phyloP scores from a whole-genome alignment of 37 sponge, comb jelly and placozoan species.

The Spongilla lacustris region DNA sequence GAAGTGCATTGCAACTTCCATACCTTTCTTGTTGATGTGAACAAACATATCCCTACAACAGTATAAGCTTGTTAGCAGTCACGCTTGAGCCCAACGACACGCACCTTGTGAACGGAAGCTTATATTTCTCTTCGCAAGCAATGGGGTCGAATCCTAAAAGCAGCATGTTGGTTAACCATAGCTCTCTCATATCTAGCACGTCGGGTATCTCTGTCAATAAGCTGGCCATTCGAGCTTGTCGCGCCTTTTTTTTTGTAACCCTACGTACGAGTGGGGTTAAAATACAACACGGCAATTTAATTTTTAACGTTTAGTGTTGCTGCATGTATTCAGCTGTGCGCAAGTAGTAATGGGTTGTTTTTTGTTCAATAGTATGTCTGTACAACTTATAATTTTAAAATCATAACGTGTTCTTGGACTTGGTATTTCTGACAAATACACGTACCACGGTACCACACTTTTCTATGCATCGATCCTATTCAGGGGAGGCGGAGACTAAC shows the following conservation, averaged over 20 bases:
- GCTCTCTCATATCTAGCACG: slow-evolving; percentile 40
- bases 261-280: neutral
- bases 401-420: too few relatives aligned
- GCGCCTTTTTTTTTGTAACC: neutral
- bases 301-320: too few relatives aligned
- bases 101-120: slow-evolving; percentile 54
- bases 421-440: too few relatives aligned
- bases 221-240: slow-evolving; percentile 14
- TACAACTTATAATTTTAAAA: too few relatives aligned
- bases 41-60: slow-evolving; percentile 86
- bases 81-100: neutral
- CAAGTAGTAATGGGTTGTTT: too few relatives aligned
- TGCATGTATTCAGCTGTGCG: too few relatives aligned
- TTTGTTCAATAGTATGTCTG: too few relatives aligned
- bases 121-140: slow-evolving; percentile 57
- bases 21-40: slow-evolving; percentile 80
- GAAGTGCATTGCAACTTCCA: slow-evolving; percentile 81
- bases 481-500: too few relatives aligned
- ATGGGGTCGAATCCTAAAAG: slow-evolving; percentile 76
- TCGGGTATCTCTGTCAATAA: slow-evolving; percentile 9
- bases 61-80: neutral
- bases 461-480: too few relatives aligned
- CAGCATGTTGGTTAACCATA: slow-evolving; percentile 77
- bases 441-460: too few relatives aligned
- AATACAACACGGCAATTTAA: neutral